These are phyloP conservation scores for Lagopus muta DNA, from an alignment of 2,113 vertebrate species.

Conservation along the genomic window DNA sequence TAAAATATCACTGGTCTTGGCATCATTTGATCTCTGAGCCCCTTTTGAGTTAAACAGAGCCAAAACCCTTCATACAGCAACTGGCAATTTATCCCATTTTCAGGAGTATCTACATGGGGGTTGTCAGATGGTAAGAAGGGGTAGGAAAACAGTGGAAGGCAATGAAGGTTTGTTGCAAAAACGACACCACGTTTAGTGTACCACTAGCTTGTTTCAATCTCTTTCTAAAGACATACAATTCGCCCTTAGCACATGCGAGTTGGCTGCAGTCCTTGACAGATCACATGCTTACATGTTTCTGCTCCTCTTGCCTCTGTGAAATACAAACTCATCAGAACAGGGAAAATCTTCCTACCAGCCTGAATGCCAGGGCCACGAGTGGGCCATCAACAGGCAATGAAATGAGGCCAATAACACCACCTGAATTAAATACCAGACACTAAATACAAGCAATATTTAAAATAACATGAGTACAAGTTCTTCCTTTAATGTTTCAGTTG, in stretches of 20 bases:
- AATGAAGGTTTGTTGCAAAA: neutral
- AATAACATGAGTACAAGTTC: neutral
- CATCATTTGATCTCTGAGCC: neutral
- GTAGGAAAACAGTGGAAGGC: neutral
- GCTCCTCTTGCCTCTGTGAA: neutral
- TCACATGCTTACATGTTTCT: neutral
- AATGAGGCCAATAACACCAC: neutral
- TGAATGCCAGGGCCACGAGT: neutral
- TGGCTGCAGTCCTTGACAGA: neutral
- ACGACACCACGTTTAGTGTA: neutral
- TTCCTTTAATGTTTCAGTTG: neutral
- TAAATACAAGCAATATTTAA: neutral
- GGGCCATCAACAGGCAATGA: neutral
- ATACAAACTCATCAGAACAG: neutral
- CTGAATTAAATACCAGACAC: neutral
- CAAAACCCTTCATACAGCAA: neutral
- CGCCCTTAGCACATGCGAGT: neutral
- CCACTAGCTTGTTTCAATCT: neutral
- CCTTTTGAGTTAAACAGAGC: neutral
- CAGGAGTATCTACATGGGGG: rapidly evolving
- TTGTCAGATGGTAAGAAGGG: neutral
- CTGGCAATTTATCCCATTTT: neutral
- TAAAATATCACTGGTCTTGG: neutral
- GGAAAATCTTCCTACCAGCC: neutral
- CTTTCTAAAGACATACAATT: neutral